phyloP scores from a whole-genome alignment of 2,797 vertebrate species.

The Sebastiscus tertius region DNA sequence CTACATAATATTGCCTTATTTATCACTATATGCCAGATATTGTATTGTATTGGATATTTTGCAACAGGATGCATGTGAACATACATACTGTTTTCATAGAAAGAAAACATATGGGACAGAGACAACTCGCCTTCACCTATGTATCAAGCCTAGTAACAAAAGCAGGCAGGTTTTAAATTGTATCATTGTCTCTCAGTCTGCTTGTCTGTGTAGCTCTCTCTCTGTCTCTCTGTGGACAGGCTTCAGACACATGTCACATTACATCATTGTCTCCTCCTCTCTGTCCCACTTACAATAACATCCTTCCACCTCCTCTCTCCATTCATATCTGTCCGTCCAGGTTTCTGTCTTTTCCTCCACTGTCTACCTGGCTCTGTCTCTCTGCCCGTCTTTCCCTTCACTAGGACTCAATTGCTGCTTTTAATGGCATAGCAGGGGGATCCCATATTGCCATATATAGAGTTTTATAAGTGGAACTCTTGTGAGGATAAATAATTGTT shows the following conservation, averaged over 20 bases:
- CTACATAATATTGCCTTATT: background rate
- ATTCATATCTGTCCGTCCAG: background rate
- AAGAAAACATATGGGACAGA: background rate
- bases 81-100: background rate
- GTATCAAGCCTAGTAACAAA: background rate
- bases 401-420: background rate
- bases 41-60: background rate
- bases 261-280: constrained; percentile 31
- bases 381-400: background rate
- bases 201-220: background rate
- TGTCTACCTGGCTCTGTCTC: background rate
- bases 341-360: background rate
- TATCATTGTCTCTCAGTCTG: background rate
- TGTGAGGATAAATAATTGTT: background rate
- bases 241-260: constrained; percentile 30
- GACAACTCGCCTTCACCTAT: background rate
- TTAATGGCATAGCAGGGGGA: background rate
- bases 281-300: constrained; percentile 27
- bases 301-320: background rate
- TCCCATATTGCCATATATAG: background rate
- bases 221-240: constrained; percentile 10
- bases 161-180: background rate
- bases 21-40: background rate
- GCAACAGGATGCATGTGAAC: background rate
- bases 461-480: background rate